Evolutionary conservation across 23 tunicate species (phyloP).

Genomic region (Botrylloides violaceus): DNA sequence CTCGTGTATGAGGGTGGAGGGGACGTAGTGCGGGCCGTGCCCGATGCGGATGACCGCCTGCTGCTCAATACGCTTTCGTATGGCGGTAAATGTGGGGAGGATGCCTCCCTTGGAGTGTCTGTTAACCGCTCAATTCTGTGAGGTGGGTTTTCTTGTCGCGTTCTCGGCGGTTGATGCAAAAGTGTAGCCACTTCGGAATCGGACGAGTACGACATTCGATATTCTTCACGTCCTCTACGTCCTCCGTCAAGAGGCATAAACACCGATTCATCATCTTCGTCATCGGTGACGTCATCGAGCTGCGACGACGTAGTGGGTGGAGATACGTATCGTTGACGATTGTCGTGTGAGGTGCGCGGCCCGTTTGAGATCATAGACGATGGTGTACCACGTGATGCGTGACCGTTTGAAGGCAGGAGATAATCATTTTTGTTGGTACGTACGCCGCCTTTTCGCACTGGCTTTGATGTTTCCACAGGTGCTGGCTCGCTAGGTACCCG

Average conservation of each 20-base stretch:
- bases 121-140: not conserved
- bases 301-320: slow-evolving; percentile 17
- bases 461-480: slow-evolving; percentile 1
- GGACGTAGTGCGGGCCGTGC: slow-evolving; percentile 16
- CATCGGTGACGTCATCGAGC: slow-evolving; percentile 20
- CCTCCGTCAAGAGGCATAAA: not conserved
- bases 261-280: slow-evolving; percentile 2
- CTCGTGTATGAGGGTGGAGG: slow-evolving; percentile 80
- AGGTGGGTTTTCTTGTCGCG: not conserved
- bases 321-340: slow-evolving; percentile 12
- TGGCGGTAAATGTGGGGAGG: slow-evolving; percentile 45
- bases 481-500: slow-evolving; percentile 5
- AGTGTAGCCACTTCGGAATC: slow-evolving; percentile 24
- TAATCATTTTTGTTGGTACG: slow-evolving; percentile 6
- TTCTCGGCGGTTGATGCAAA: not conserved
- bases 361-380: not conserved
- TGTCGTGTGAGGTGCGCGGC: not conserved
- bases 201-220: slow-evolving; percentile 6
- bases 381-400: slow-evolving; percentile 1
- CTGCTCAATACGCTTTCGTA: slow-evolving; percentile 69
- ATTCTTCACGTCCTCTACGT: slow-evolving; percentile 19
- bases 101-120: not conserved
- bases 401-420: not conserved
- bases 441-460: not conserved
- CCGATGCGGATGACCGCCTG: slow-evolving; percentile 21